Evolutionary conservation across 2,113 vertebrate species (phyloP).

Genomic region (Lamprologus sp.): DNA sequence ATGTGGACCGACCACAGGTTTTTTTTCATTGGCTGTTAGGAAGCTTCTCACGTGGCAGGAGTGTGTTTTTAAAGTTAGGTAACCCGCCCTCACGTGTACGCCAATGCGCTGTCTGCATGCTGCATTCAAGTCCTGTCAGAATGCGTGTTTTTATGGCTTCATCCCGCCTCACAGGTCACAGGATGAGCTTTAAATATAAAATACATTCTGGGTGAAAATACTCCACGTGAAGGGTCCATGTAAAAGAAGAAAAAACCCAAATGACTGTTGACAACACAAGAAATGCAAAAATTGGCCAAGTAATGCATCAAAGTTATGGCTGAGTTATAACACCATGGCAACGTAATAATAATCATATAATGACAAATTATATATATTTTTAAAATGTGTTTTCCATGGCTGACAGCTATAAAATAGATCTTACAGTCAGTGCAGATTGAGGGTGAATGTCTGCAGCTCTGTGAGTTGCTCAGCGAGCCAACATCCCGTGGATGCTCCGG

Average conservation of each 20-base stretch:
- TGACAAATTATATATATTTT: neutral
- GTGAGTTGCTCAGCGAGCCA: neutral
- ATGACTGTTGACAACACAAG: neutral
- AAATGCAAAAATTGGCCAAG: neutral
- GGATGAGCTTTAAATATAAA: neutral
- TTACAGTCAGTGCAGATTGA: neutral
- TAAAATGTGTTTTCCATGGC: neutral
- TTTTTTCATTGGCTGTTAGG: neutral
- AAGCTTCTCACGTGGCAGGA: slow-evolving; percentile 38
- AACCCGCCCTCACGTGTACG: slow-evolving; percentile 50
- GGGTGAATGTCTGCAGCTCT: neutral
- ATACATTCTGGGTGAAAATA: neutral
- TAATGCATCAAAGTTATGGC: neutral
- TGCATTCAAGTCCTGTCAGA: neutral
- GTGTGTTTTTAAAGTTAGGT: slow-evolving; percentile 48
- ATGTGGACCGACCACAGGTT: slow-evolving; percentile 16
- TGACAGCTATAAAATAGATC: neutral
- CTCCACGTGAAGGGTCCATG: neutral
- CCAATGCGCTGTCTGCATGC: neutral
- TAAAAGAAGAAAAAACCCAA: neutral
- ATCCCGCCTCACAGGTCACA: neutral
- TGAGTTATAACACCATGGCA: neutral
- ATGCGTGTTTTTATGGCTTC: neutral
- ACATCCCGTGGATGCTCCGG: fast-evolving
- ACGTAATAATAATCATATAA: neutral